Conservation (phyloP, 2,113 vertebrate genomes). For the Caranx melampygus region DNA sequence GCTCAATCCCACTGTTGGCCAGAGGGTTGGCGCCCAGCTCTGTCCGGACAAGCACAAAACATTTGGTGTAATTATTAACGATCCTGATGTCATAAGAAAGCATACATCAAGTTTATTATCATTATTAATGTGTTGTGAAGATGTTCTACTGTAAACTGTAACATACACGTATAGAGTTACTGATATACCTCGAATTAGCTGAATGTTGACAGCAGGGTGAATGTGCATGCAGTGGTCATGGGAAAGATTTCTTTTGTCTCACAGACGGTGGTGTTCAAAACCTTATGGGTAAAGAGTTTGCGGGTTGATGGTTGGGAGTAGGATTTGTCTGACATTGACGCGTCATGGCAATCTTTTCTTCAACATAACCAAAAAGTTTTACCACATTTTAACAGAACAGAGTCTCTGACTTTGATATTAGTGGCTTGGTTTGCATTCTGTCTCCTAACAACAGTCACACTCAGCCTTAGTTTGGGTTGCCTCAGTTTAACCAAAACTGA, state of each 20-base stretch:
- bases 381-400: no score
- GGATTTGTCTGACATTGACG: no score
- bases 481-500: neutral
- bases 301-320: no score
- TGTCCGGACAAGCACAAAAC: slow-evolving; percentile 73
- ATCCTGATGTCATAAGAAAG: neutral
- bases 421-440: no score
- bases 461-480: neutral
- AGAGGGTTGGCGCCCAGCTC: slow-evolving; percentile 98
- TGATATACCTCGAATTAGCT: no score
- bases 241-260: no score
- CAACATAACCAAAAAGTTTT: neutral
- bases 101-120: neutral
- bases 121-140: neutral
- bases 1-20: slow-evolving; percentile 90
- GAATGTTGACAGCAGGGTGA: no score
- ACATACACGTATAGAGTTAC: no score
- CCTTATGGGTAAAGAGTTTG: no score
- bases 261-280: no score
- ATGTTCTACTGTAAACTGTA: neutral
- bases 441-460: no score
- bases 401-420: no score
- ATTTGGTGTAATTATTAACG: slow-evolving; percentile 29
- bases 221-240: neutral
- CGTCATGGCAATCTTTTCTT: neutral